Conservation (phyloP, 2,797 vertebrate genomes). For the Ptychadena robeensis region DNA sequence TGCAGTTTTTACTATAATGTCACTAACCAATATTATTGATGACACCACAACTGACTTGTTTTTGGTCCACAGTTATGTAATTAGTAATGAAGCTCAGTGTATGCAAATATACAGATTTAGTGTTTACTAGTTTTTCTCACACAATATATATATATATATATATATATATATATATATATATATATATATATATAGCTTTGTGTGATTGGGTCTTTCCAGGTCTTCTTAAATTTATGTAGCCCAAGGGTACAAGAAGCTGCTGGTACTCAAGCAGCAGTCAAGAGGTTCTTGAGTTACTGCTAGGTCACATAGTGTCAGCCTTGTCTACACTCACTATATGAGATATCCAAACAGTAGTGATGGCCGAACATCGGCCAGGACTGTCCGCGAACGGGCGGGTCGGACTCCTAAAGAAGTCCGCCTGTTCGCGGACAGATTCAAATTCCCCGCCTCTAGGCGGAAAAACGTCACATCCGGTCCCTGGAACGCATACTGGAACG, state of each 20-base stretch:
- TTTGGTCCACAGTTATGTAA: neutral
- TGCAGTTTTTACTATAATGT: neutral
- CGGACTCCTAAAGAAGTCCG: no score
- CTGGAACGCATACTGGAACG: no score
- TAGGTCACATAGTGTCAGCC: neutral
- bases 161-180: neutral
- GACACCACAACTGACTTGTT: no score
- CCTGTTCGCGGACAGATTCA: no score
- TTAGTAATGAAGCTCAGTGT: neutral
- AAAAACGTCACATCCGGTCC: no score
- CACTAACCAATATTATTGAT: no score
- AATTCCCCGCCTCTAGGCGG: no score
- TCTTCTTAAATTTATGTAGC: constrained; percentile 19
- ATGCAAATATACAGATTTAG: neutral
- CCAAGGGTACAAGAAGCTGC: constrained; percentile 67
- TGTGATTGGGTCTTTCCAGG: neutral
- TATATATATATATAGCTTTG: neutral
- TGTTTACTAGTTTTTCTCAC: neutral
- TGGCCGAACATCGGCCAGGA: no score
- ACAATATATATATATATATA: no score
- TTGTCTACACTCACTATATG: constrained; percentile 1
- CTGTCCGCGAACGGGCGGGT: no score
- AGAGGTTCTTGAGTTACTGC: constrained; percentile 51
- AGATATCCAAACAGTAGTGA: no score
- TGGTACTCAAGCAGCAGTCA: constrained; percentile 62